Base-by-base conservation (phyloP, 2,113 vertebrate species). In the Echinops telfairi region DNA sequence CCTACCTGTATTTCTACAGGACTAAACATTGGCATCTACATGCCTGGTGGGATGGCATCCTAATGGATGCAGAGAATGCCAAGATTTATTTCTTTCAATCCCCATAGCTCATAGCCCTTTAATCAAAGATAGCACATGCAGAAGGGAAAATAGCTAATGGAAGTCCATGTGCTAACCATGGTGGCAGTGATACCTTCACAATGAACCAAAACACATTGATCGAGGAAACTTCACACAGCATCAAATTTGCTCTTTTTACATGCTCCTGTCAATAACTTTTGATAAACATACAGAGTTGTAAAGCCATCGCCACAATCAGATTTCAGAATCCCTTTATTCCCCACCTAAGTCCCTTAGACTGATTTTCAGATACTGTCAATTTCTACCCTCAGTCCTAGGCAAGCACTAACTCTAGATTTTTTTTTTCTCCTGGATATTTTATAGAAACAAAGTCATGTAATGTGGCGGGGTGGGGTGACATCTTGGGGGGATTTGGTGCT, bases 191-290 rank as follows among this genome's bases (percentile, higher is more conserved):
- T 4, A 79, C 6, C 3, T 53, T 53, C 47, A 53, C 9, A 53
- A 53, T 53, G 10, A 25, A 11, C 43, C 88, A 75, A 75, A 25
- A 53, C 9, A 53, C 12, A 33, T 25, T 81, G 53, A 79, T 1
- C 58, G 38, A 80, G 40, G 15, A n/a, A 76, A 62, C 60, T 92
- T 47, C 73, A 77, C 12, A 57, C 43, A 82, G 15, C 9, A 27
- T 83, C 92, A 66, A 60, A 40, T 83, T 90, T 77, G 77, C 57
- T 70, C 36, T 83, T 75, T 75, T 78, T 80, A n/a, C 88, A 22
- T 53, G 3, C 33, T 22, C 38, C 76, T n/a, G 47, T 62, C 33
- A 83, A 7, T 70, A 64, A 81, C n/a, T 87, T 85, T 93, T 57
- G 58, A n/a, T 76, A 58, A 83, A 57, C 27, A 38, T 17, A 58